Evolutionary conservation across 2,797 vertebrate species (phyloP).

Genomic region (Halcyon badia): DNA sequence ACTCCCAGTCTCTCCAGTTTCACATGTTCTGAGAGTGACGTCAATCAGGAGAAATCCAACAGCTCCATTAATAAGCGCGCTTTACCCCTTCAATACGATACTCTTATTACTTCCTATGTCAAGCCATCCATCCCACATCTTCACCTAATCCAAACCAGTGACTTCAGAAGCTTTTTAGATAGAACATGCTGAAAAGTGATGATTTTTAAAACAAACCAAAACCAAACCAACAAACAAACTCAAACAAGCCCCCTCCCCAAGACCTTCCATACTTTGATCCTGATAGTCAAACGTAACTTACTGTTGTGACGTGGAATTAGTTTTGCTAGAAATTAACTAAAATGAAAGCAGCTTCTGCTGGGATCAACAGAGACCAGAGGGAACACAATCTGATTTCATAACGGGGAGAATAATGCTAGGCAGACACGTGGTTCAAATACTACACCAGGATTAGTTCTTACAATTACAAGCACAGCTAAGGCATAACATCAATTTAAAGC

Average conservation of each 20-base stretch:
- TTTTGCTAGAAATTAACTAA: not conserved
- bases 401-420: not conserved
- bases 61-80: not conserved
- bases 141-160: not conserved
- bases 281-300: not conserved
- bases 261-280: not conserved
- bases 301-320: rapidly evolving
- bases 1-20: not conserved
- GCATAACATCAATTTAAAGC: not conserved
- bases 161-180: not conserved
- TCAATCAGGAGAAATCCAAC: not conserved
- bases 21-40: not conserved
- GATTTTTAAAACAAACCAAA: not conserved
- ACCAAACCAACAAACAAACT: no score
- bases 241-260: rapidly evolving
- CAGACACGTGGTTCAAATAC: not conserved
- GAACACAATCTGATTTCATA: not conserved
- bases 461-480: not conserved
- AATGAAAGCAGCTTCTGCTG: not conserved
- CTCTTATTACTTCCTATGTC: not conserved
- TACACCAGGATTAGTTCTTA: not conserved
- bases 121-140: not conserved
- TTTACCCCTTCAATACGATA: not conserved
- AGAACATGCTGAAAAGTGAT: rapidly evolving
- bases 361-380: not conserved